Base-by-base conservation (phyloP, 2,797 vertebrate species). In the Myotis daubentonii region DNA sequence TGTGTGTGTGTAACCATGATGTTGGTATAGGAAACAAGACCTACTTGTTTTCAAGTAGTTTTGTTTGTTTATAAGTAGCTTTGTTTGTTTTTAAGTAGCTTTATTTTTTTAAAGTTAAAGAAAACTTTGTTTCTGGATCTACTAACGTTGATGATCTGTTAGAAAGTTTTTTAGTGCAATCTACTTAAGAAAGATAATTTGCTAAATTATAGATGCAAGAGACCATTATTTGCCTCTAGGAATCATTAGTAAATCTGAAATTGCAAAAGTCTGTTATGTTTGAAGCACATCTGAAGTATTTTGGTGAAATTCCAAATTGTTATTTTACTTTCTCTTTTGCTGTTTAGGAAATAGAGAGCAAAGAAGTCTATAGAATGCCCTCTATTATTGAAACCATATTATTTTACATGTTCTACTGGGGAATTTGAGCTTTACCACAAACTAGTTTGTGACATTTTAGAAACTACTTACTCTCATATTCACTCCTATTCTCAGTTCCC, bases 41-140 rank as follows among this genome's bases (percentile, higher is more conserved):
- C 1, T 76, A 38, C 30, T 87, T 84, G 41, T 74, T 95, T 96
- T 87, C n/a, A 85, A 53, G n/a, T 57, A 89, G 6, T 91, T 94
- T 82, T 75, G 49, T 30, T 87, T 83, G 47, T 68, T 94, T 96
- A 85, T 16, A 79, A 80, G 22, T 47, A 91, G 7, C 83, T 94
- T 86, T 68, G n/a, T n/a, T 87, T 83, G 47, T 68, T 94, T 96
- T 88, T 16, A 79, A 80, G 22, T 47, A 91, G 7, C 83, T 94
- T 86, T 68, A 84, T 55, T 93, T 88, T 78, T 51, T 76, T 78
- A 44, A 76, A 71, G 41, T 22, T 75, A 81, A 60, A 60, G 15
- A 41, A 74, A 84, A 6, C 19, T 91, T 94, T 65, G 41, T 20
- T 70, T 87, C 11, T 79, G 41, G 3, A 51, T 55, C 3, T 23